Evolutionary conservation across 2,113 vertebrate species (phyloP), one percentile per base, ranked within the genome.

Genomic region (Montifringilla adamsi): DNA sequence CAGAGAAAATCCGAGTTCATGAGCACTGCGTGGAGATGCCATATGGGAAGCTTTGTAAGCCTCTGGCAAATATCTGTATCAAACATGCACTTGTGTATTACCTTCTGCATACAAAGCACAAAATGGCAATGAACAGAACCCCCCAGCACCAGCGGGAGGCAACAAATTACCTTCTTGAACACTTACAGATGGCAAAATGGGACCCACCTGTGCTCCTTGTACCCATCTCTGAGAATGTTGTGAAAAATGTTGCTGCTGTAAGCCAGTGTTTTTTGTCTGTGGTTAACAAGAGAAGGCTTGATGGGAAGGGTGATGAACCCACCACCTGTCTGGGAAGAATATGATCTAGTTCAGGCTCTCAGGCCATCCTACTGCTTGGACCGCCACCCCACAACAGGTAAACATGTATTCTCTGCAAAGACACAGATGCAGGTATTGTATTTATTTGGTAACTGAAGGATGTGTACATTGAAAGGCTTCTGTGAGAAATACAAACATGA

Each of bases 21-120:
- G 44, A 95, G 55, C 35, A 8, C 64, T 95, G 41, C 0, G 0
- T 53, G 44, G 79, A 94, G 76, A 78, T 64, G 88, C 92, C 76
- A 90, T 95, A 96, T 92, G 92, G 94, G 69, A 93, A 93, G 84
- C 88, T 90, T 94, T 87, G 80, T 97, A 92, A 95, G 90, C 95
- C 94, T 84, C 95, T 95, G 95, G 92, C 94, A 96, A 94, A 64
- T 95, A 75, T 68, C 94, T 93, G 76, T 73, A 92, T 90, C 87
- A 95, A 93, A 93, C 81, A 47, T 31, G n/a, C 56, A 33, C 19
- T 87, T 46, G 62, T 35, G 15, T 72, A 75, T 64, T 72, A 66
- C 70, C 60, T 96, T 90, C 83, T 84, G 83, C 69, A 68, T 62
- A 79, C 64, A 92, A 87, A 96, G 80, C 76, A 75, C 90, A 93